phyloP scores from a whole-genome alignment of 2,797 vertebrate genomes.

The Poeciliopsis turneri region DNA sequence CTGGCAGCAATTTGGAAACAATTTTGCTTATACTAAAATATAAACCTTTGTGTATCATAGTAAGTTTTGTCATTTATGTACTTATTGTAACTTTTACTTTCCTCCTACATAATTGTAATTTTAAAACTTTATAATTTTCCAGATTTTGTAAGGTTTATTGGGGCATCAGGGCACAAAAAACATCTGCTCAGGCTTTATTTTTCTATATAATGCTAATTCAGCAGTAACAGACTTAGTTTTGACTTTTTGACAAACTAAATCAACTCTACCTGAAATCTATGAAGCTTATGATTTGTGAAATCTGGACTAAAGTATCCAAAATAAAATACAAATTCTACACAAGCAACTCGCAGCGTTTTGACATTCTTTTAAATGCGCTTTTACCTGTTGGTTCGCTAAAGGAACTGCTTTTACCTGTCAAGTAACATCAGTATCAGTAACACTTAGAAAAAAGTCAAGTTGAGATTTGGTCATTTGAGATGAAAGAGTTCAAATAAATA shows the following conservation, averaged over 20 bases:
- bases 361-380: background rate
- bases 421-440: background rate
- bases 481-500: background rate
- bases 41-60: background rate
- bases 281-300: background rate
- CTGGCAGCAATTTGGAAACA: background rate
- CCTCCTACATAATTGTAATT: background rate
- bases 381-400: background rate
- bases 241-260: background rate
- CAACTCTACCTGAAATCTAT: background rate
- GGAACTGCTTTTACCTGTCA: no score
- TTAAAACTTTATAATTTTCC: background rate
- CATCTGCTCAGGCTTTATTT: background rate
- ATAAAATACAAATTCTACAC: background rate
- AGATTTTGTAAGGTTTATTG: background rate
- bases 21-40: background rate
- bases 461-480: background rate
- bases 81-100: background rate
- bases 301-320: background rate
- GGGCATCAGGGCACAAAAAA: background rate
- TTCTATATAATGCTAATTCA: background rate
- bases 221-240: background rate
- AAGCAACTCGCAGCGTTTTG: background rate
- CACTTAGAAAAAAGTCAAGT: background rate
- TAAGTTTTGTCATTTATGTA: background rate